Percentiles rank a stretch among this genome's conserved stretches.
phyloP scores from a whole-genome alignment of 2,797 vertebrate species.

The Lagodon rhomboides region DNA sequence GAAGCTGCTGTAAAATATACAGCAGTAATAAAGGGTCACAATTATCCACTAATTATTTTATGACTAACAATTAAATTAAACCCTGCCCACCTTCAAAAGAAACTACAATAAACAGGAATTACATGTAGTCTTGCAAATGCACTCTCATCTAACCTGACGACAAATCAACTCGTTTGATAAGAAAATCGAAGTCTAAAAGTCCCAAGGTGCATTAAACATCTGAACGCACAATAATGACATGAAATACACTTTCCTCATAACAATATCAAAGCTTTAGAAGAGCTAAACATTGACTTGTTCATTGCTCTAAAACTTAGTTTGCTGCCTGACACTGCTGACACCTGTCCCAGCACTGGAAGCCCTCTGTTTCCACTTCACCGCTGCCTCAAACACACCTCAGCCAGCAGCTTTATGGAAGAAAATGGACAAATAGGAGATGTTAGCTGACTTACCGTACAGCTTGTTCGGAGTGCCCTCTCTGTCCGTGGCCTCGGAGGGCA shows the following conservation, averaged over 20 bases:
- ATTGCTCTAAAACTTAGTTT: constrained; percentile 70
- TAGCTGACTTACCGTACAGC: constrained; percentile 95
- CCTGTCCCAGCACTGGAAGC: constrained; percentile 74
- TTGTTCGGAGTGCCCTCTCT: constrained; percentile 95
- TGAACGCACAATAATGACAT: not conserved
- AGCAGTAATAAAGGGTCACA: not conserved
- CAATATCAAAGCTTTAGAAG: constrained; percentile 15
- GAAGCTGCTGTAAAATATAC: constrained; percentile 10
- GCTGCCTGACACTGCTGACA: constrained; percentile 56
- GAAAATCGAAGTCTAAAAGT: not conserved
- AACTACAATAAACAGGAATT: not conserved
- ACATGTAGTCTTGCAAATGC: not conserved
- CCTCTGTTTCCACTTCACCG: constrained; percentile 26
- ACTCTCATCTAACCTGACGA: constrained; percentile 17
- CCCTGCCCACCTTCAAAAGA: not conserved
- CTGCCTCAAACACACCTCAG: constrained; percentile 38
- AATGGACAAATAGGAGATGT: not conserved
- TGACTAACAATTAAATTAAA: not conserved
- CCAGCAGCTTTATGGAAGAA: constrained; percentile 15
- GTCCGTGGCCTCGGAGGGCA: constrained; percentile 93
- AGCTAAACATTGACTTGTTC: constrained; percentile 34
- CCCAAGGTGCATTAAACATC: constrained; percentile 1
- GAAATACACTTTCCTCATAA: not conserved
- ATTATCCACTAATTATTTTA: not conserved
- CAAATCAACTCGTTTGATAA: not conserved